These are phyloP conservation scores for Crocallis elinguaria DNA, from an alignment of 2,888 invertebrate species.

Conservation along the genomic window DNA sequence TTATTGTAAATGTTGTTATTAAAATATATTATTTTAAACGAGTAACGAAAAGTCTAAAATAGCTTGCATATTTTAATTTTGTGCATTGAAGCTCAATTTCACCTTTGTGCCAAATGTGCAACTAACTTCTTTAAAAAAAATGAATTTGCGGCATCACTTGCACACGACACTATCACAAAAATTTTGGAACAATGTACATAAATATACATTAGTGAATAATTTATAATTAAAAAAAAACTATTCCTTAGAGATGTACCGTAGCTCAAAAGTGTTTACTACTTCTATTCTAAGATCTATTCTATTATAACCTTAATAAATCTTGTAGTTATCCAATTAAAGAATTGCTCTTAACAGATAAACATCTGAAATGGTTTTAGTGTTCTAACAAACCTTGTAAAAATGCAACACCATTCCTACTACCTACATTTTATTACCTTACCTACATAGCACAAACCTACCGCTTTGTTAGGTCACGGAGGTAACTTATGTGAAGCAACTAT, in stretches of 20 bases:
- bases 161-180: conserved; percentile 55
- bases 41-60: conserved; percentile 50
- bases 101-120: conserved; percentile 69
- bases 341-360: conserved; percentile 12
- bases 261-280: conserved; percentile 74
- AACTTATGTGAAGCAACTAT: too few relatives aligned
- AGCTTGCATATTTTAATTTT: conserved; percentile 56
- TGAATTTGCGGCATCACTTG: conserved; percentile 47
- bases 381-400: background rate
- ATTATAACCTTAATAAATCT: conserved; percentile 57
- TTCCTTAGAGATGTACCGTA: conserved; percentile 71
- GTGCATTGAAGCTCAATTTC: conserved; percentile 66
- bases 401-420: too few relatives aligned
- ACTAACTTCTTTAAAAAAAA: conserved; percentile 22
- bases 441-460: too few relatives aligned
- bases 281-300: conserved; percentile 68
- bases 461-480: too few relatives aligned
- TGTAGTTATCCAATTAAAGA: conserved; percentile 54
- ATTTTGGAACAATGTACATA: conserved; percentile 81
- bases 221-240: conserved; percentile 50
- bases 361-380: background rate
- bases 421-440: too few relatives aligned
- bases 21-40: conserved; percentile 34
- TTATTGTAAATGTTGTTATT: conserved; percentile 21
- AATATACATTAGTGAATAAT: conserved; percentile 67